Percentiles rank a stretch among this genome's conserved stretches.
Conservation (phyloP, 2,888 invertebrate species). For the Ctenicera cuprea region DNA sequence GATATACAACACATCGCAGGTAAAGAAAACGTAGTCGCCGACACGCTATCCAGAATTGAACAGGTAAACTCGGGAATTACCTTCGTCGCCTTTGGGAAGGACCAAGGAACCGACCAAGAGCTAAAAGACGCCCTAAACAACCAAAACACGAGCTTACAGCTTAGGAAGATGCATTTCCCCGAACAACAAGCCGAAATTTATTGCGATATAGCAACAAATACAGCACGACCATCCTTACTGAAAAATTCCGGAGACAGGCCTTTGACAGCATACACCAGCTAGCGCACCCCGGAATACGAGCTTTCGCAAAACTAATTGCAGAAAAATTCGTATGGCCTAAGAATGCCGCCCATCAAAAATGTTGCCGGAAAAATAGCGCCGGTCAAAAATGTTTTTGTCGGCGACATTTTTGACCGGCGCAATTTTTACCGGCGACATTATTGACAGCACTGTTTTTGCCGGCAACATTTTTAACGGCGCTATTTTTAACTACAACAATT, state of each 20-base stretch:
- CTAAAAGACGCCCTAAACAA: neutral
- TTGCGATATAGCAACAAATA: neutral
- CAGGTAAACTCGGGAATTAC: neutral
- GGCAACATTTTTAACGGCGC: too few relatives aligned
- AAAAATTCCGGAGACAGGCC: neutral
- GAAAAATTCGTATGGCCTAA: conserved; percentile 2
- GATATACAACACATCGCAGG: conserved; percentile 41
- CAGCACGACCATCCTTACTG: neutral
- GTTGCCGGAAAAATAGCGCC: too few relatives aligned
- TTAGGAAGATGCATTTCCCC: neutral
- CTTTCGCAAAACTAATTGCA: neutral
- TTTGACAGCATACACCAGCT: neutral
- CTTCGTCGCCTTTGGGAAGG: neutral
- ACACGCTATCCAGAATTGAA: neutral
- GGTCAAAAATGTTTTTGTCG: too few relatives aligned
- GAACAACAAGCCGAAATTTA: neutral
- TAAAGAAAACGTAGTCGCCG: conserved; percentile 12
- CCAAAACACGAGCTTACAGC: neutral
- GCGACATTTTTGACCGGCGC: too few relatives aligned
- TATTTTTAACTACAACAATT: too few relatives aligned
- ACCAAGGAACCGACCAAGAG: conserved; percentile 17
- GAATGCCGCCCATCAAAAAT: too few relatives aligned
- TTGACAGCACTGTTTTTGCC: too few relatives aligned
- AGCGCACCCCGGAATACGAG: conserved; percentile 2
- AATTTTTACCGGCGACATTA: too few relatives aligned